These are phyloP conservation scores for Laspeyria flexula DNA, from an alignment of 2,888 invertebrate species.

Conservation along the genomic window DNA sequence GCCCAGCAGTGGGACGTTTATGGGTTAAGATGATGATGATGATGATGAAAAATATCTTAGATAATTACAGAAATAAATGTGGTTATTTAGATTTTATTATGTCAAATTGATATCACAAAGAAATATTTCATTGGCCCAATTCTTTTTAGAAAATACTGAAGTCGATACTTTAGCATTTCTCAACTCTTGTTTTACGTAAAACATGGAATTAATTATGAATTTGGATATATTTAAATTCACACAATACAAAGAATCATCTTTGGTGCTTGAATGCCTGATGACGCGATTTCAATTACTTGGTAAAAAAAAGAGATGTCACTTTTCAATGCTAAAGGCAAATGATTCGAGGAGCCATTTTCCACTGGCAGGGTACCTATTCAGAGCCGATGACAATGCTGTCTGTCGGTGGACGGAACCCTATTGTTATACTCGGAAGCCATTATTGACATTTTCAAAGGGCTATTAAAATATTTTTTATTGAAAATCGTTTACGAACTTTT, in stretches of 20 bases:
- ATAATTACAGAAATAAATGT: too few species aligned
- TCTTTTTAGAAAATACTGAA: too few species aligned
- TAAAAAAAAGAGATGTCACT: slow-evolving; percentile 68
- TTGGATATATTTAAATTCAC: too few species aligned
- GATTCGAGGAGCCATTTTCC: slow-evolving; percentile 77
- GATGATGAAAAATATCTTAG: too few species aligned
- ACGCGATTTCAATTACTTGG: slow-evolving; percentile 66
- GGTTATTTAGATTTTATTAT: too few species aligned
- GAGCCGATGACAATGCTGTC: slow-evolving; percentile 71
- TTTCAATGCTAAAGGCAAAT: slow-evolving; percentile 71
- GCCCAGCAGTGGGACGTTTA: too few species aligned
- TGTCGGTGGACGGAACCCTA: slow-evolving; percentile 75
- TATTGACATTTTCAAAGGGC: slow-evolving; percentile 82
- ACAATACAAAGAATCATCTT: not conserved
- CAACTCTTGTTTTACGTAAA: too few species aligned
- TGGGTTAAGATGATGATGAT: too few species aligned
- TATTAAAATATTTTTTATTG: slow-evolving; percentile 77
- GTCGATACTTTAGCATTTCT: too few species aligned
- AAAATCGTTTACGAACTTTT: slow-evolving; percentile 68
- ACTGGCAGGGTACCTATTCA: slow-evolving; percentile 71
- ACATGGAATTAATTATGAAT: too few species aligned
- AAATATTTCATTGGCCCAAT: too few species aligned
- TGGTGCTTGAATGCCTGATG: slow-evolving; percentile 34
- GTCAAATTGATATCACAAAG: too few species aligned
- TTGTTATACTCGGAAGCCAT: slow-evolving; percentile 81